A percentile compares a stretch with the other conserved stretches of the same genome.
These are phyloP conservation scores for Psittacula derbiana DNA, from an alignment of 2,797 vertebrate species.

Conservation along the genomic window DNA sequence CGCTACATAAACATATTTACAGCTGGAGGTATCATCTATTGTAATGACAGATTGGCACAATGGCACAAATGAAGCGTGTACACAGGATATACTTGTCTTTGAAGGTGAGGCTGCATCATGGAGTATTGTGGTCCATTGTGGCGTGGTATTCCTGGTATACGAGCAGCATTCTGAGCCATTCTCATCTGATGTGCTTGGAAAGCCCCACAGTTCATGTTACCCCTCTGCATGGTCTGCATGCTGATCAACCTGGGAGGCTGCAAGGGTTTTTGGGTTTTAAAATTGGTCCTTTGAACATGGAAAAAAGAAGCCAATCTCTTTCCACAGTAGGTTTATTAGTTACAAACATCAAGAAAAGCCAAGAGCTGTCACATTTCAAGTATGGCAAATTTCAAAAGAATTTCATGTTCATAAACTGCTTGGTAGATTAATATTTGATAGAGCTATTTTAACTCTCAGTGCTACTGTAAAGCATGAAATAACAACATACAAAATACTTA, in stretches of 20 bases:
- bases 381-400: background rate
- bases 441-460: background rate
- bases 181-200: conserved; percentile 94
- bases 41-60: conserved; percentile 39
- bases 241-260: conserved; percentile 98
- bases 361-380: conserved; percentile 16
- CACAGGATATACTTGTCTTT: conserved; percentile 92
- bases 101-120: conserved; percentile 97
- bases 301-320: conserved; percentile 46
- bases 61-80: conserved; percentile 68
- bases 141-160: conserved; percentile 88
- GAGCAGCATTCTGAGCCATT: conserved; percentile 86
- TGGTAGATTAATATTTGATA: background rate
- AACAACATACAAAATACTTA: conserved; percentile 42
- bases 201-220: conserved; percentile 91
- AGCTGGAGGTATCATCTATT: conserved; percentile 24
- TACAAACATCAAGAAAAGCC: conserved; percentile 43
- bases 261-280: conserved; percentile 69
- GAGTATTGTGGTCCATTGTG: conserved; percentile 93
- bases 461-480: background rate
- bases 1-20: conserved; percentile 32
- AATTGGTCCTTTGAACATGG: conserved; percentile 51
- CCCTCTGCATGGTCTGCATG: conserved; percentile 93
- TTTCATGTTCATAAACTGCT: background rate
- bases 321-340: conserved; percentile 21